These are phyloP conservation scores for Caenorhabditis imperialis DNA, from an alignment of 2,888 invertebrate species.

Conservation along the genomic window DNA sequence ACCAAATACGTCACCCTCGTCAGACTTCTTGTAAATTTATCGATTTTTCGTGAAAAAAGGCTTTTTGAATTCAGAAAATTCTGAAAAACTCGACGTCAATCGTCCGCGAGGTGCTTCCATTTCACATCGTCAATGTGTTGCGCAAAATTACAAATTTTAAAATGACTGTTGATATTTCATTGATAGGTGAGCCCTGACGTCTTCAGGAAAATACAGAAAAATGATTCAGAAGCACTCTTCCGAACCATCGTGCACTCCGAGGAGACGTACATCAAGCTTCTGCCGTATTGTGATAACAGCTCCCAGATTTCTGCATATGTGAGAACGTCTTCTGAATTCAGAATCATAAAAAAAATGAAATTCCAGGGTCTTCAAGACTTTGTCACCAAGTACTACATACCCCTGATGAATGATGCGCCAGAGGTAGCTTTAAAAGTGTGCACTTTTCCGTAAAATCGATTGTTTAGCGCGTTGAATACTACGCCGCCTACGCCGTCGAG, in stretches of 20 bases:
- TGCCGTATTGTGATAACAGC: constrained; percentile 35
- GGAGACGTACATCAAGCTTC: constrained; percentile 20
- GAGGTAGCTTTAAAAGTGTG: too few relatives aligned
- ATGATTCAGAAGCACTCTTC: constrained; percentile 14
- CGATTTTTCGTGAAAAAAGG: neutral
- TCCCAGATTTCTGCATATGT: constrained; percentile 26
- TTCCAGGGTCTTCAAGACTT: constrained; percentile 29
- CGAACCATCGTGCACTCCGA: constrained; percentile 13
- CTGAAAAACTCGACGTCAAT: constrained; percentile 21
- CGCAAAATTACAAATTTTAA: constrained; percentile 40
- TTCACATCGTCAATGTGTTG: neutral
- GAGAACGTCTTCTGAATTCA: neutral
- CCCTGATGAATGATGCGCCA: constrained; percentile 16
- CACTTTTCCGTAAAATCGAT: neutral
- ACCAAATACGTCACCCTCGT: constrained; percentile 20
- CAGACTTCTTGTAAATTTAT: constrained; percentile 13
- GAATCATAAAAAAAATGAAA: neutral
- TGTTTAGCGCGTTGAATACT: constrained; percentile 12
- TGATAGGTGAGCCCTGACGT: constrained; percentile 9
- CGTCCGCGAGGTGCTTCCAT: constrained; percentile 13
- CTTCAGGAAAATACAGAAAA: neutral
- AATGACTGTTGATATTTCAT: constrained; percentile 25
- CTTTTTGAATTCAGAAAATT: constrained; percentile 20
- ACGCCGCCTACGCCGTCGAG: constrained; percentile 33
- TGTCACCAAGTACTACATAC: constrained; percentile 6